Conservation (phyloP, 2,113 vertebrate genomes). For the Furnarius figulus region DNA sequence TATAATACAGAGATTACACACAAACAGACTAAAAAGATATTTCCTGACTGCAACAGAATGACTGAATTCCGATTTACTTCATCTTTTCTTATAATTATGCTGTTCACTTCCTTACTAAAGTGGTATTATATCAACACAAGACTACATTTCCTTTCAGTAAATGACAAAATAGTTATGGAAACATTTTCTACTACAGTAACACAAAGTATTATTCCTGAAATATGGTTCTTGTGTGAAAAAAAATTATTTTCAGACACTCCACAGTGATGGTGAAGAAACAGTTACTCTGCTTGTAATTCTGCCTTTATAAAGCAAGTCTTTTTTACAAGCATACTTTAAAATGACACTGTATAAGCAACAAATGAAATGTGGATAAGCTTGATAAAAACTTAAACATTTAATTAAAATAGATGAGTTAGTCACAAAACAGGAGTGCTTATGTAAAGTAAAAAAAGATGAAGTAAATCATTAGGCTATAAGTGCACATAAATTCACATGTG, state of each 20-base stretch:
- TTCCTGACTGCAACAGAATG: not conserved
- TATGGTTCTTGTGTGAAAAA: not conserved
- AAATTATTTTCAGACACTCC: not conserved
- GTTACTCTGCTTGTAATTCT: not conserved
- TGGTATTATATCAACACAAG: not conserved
- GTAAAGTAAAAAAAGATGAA: constrained; percentile 10
- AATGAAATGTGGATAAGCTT: not conserved
- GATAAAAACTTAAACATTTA: constrained; percentile 20
- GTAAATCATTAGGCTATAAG: not conserved
- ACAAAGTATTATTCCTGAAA: not conserved
- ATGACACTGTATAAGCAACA: not conserved
- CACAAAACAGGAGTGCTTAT: not conserved
- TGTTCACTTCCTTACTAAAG: not conserved
- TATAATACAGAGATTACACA: not conserved
- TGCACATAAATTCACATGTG: not conserved
- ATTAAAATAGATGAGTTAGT: constrained; percentile 6
- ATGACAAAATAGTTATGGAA: not conserved
- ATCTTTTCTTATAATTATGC: not conserved
- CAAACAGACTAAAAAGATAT: not conserved
- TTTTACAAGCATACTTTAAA: not conserved
- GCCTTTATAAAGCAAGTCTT: not conserved
- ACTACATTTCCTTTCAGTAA: not conserved
- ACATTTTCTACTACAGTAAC: not conserved
- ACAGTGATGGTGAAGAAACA: not conserved
- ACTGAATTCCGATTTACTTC: not conserved